These are phyloP conservation scores for Pantala flavescens DNA, from an alignment of 1,140 invertebrate species.

Conservation along the genomic window DNA sequence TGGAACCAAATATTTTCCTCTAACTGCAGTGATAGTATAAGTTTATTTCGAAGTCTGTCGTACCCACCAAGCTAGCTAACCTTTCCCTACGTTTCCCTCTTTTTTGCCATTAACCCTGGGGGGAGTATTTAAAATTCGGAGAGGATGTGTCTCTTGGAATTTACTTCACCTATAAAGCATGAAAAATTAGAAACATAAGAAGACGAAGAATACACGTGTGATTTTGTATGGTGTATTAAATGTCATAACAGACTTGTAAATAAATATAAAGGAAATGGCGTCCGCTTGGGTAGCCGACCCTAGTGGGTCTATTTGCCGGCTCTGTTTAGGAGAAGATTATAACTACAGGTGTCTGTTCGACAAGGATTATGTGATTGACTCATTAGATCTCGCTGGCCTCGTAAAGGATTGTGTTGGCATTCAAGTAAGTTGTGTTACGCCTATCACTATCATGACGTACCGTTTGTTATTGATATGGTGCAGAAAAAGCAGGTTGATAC, in stretches of 20 bases:
- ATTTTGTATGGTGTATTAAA: neutral
- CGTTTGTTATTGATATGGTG: no score
- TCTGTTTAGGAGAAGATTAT: neutral
- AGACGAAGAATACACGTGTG: neutral
- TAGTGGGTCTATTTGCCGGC: neutral
- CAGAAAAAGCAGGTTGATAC: no score
- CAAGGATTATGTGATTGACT: neutral
- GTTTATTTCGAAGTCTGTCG: neutral
- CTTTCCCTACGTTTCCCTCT: neutral
- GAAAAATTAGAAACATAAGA: no score
- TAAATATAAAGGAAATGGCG: neutral
- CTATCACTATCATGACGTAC: no score
- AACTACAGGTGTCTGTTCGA: conserved; percentile 5
- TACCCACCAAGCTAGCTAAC: neutral
- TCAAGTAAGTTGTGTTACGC: neutral
- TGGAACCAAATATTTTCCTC: no score
- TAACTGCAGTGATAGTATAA: no score
- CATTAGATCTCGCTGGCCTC: neutral
- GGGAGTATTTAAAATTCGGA: conserved; percentile 6
- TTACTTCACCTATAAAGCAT: neutral
- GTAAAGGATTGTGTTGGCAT: neutral
- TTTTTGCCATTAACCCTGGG: neutral
- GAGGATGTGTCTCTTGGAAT: neutral
- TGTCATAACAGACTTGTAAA: neutral
- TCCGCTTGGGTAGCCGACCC: neutral